A percentile compares a stretch with the other conserved stretches of the same genome.
These are phyloP conservation scores for Coregonus clupeaformis DNA, from an alignment of 2,113 vertebrate genomes.

Conservation along the genomic window DNA sequence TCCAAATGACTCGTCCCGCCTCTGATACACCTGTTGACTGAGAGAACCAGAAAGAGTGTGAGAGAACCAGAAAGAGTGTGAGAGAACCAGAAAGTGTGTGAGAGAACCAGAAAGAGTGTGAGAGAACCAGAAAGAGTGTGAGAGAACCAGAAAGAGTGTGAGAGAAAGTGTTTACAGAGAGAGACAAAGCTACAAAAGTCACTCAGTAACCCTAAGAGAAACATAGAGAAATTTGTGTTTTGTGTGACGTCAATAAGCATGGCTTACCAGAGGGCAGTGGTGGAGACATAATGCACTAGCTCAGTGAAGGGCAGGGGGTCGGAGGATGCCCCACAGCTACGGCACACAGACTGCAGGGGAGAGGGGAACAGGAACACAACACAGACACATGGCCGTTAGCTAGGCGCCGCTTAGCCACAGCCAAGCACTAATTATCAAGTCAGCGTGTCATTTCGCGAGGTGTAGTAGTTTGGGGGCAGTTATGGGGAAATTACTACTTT, in stretches of 20 bases:
- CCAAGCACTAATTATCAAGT: constrained; percentile 27
- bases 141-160: no score
- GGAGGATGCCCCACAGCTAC: constrained; percentile 94
- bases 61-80: no score
- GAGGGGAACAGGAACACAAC: constrained; percentile 13
- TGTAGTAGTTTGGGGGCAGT: not conserved
- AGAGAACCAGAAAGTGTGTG: no score
- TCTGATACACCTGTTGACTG: constrained; percentile 88
- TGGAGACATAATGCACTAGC: constrained; percentile 96
- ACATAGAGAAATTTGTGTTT: not conserved
- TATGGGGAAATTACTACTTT: not conserved
- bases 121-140: not conserved
- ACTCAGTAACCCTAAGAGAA: no score
- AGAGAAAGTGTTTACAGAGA: no score
- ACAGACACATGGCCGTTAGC: constrained; percentile 34
- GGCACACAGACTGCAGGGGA: constrained; percentile 85
- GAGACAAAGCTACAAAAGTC: no score
- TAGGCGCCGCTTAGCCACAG: constrained; percentile 1
- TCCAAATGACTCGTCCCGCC: constrained; percentile 88
- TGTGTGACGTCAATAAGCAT: not conserved
- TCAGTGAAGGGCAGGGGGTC: constrained; percentile 96
- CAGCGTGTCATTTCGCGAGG: constrained; percentile 17
- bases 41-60: not conserved
- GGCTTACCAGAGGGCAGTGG: constrained; percentile 93
- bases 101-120: constrained; percentile 53